phyloP scores from a whole-genome alignment of 2,797 vertebrate species.

The Gobio occitaniae region DNA sequence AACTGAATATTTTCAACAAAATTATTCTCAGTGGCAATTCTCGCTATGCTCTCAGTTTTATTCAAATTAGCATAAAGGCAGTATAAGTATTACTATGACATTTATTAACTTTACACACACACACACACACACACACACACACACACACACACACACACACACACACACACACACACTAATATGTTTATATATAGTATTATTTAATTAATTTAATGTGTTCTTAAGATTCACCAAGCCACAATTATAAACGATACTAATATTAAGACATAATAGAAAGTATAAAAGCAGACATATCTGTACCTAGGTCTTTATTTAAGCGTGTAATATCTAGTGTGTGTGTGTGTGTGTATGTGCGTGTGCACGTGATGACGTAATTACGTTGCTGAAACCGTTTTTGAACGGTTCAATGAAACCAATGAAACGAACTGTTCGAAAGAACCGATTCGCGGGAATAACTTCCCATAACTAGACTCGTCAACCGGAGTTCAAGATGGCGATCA shows the following conservation, averaged over 20 bases:
- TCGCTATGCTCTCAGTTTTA: neutral
- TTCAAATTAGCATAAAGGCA: neutral
- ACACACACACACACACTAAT: too few species aligned
- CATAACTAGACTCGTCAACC: conserved; percentile 58
- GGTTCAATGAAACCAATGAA: neutral
- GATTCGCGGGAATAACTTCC: neutral
- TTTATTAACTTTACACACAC: too few species aligned
- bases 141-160: too few species aligned
- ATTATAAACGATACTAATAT: neutral
- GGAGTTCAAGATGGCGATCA: conserved; percentile 81
- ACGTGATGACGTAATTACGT: conserved; percentile 1
- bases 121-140: too few species aligned
- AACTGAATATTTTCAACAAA: neutral
- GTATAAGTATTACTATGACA: neutral
- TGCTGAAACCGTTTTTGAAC: neutral
- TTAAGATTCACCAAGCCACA: neutral
- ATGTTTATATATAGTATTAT: too few species aligned
- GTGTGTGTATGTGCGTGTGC: too few species aligned
- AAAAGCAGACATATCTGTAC: neutral
- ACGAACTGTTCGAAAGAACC: conserved; percentile 2
- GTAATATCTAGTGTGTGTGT: neutral
- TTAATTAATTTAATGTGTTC: neutral
- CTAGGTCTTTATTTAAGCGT: neutral
- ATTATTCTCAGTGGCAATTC: too few species aligned
- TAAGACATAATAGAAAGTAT: neutral